These are phyloP conservation scores for Olivierus martensii DNA, from an alignment of 1,140 invertebrate genomes.

Conservation along the genomic window DNA sequence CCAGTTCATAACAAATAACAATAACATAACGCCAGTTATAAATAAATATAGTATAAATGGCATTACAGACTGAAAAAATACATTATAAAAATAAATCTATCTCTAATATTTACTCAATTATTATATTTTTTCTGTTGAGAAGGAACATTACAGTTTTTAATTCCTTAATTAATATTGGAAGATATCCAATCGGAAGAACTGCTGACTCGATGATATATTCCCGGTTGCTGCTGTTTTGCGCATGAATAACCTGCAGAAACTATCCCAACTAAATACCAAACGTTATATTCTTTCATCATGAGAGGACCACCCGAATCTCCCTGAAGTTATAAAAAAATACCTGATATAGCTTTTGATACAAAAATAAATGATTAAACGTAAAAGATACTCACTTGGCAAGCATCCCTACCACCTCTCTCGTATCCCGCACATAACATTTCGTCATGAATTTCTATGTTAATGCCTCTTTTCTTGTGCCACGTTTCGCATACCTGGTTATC, in stretches of 20 bases:
- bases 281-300: conserved; percentile 43
- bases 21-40: no score
- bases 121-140: no score
- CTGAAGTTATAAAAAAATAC: conserved; percentile 29
- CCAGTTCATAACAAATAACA: no score
- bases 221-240: conserved; percentile 68
- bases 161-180: conserved; percentile 21
- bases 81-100: no score
- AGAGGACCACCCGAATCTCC: conserved; percentile 71
- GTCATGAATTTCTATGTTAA: conserved; percentile 85
- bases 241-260: conserved; percentile 75
- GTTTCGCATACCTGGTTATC: conserved; percentile 50
- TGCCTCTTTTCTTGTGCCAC: conserved; percentile 45
- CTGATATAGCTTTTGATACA: neutral
- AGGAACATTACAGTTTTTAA: no score
- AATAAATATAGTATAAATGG: no score
- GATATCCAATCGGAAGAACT: conserved; percentile 87
- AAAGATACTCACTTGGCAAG: conserved; percentile 38
- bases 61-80: no score
- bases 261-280: conserved; percentile 67
- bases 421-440: conserved; percentile 97
- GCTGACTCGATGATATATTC: conserved; percentile 85
- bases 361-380: neutral
- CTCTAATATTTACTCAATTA: no score
- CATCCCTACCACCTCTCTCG: conserved; percentile 68